Base-by-base conservation (phyloP, 2,113 vertebrate genomes). In the Glaucomys volans region DNA sequence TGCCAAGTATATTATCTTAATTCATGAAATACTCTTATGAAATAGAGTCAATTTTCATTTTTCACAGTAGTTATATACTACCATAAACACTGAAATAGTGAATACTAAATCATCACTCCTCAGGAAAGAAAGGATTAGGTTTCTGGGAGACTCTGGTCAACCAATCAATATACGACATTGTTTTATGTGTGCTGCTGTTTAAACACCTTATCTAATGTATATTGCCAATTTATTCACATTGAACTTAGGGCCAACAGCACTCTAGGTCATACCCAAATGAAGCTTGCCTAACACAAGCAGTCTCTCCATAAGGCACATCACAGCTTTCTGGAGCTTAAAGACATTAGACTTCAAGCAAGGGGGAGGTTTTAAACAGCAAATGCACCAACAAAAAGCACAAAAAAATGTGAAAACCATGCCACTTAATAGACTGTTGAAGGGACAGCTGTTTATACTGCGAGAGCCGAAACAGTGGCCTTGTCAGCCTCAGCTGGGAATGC, bases 31-130 rank as follows among this genome's bases (percentile, higher is more conserved):
- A 74, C 10, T 59, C 74, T 52, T 75, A 54, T 75, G 71, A 77
- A 75, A 89, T 32, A 86, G 17, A 92, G 32, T 20, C 26, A 75
- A 52, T 69, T 94, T 37, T 67, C 62, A 64, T 84, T 94, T 80
- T 81, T 67, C 28, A 77, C 16, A 16, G 35, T 22, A 69, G 47
- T 50, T 18, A 0, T 37, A 6, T 44, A 74, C 40, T 92, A 86
- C 35, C 35, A 13, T 26, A 5, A 87, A 76, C 20, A 71, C 11
- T 16, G 20, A 44, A 79, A 72, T 96, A 47, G 40, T 37, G 9
- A 52, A 67, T 30, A 88, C 59, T 64, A 52, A 95, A 22, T 77
- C 28, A 1, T 14, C 64, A 17, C 9, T 75, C 17, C 26, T 77
- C 18, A 12, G 42, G 13, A 91, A 74, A 80, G 4, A 24, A 1